Evolutionary conservation across 2,888 invertebrate genomes (phyloP).

Genomic region (Nemoura dubitans): DNA sequence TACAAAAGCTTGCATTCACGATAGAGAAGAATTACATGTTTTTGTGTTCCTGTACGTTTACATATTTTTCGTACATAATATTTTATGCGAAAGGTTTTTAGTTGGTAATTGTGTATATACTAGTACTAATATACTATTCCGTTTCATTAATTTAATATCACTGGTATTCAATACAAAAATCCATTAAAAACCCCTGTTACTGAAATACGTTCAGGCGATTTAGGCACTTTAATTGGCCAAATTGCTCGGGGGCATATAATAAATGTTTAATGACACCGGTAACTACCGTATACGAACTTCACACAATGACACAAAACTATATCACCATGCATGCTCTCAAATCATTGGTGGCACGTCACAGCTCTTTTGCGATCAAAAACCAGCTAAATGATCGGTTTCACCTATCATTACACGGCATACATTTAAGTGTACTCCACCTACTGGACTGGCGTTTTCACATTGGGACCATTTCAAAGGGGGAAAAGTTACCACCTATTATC

Average conservation of each 20-base stretch:
- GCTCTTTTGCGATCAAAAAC: neutral
- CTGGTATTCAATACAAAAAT: neutral
- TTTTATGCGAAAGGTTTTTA: neutral
- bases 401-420: neutral
- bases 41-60: too few relatives aligned
- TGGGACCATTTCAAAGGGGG: neutral
- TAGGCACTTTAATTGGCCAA: neutral
- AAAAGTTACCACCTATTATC: neutral
- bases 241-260: neutral
- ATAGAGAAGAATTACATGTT: neutral
- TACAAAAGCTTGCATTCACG: neutral
- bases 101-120: conserved; percentile 12
- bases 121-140: neutral
- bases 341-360: neutral
- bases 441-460: neutral
- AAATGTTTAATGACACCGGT: neutral
- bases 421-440: neutral
- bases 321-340: neutral
- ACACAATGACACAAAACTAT: neutral
- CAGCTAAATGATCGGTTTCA: neutral
- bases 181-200: neutral
- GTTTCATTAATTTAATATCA: neutral
- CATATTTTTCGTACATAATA: neutral
- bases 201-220: neutral
- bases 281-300: neutral